Base-by-base conservation (phyloP, 2,888 invertebrate genomes). In the Phalera bucephala region DNA sequence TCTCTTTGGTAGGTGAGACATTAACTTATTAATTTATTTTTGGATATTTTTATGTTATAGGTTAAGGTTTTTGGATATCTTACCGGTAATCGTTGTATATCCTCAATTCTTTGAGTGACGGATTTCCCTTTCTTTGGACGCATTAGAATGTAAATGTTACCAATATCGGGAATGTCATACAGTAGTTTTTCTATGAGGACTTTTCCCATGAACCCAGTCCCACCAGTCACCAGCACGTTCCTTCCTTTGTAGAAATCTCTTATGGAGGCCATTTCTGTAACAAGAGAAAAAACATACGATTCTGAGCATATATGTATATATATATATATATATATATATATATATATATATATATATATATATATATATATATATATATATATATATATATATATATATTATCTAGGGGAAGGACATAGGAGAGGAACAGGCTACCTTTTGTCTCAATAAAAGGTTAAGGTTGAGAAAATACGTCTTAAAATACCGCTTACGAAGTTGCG, bases 121-220 rank as follows among this genome's bases (percentile, higher is more conserved):
- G 91, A 85, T 68, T 92, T 92, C 31, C 93, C 93, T 27, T 90
- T 84, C 70, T 94, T 94, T 0, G 93, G 90, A 11, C 94, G 81
- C 64, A 93, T 86, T 26, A 94, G 74, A 26, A 94, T 74, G 60
- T 92, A 93, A 26, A 94, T 79, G 49, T 88, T 89, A 20, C 91
- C 91, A 11, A 94, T 66, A 0, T 91, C 92, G 2, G 92, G 91
- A 37, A 93, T 85, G 2, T 91, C 80, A 62, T 92, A 93, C 2
- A 94, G 82, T 2, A 94, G 68, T 60, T 93, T 93, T 68, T 94
- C 93, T 21, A 94, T 62, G 9, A 94, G 78, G 5, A 91, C 91
- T 61, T 91, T 91, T 10, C 93, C 93, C 93, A 93, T 93, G 49
- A 93, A 92, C 0, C 93, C 93, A 0, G 92, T 91, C 0, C 91